phyloP scores from a whole-genome alignment of 1,140 invertebrate species.

The Danaus plexippus region DNA sequence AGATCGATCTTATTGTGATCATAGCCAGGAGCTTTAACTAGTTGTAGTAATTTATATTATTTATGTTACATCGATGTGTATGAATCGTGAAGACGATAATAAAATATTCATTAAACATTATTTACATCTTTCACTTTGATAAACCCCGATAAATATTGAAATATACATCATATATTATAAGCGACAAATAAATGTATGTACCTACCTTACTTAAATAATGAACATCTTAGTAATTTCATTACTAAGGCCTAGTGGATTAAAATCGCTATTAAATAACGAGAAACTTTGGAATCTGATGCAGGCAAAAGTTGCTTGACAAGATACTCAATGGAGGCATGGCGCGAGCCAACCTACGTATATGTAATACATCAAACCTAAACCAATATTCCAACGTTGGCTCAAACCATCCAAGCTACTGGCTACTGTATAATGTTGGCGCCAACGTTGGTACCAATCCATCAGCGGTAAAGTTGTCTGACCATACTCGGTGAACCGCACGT shows the following conservation, averaged over 20 bases:
- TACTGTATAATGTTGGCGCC: no score
- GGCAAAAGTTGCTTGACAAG: conserved; percentile 52
- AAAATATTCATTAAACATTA: conserved; percentile 36
- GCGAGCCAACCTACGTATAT: conserved; percentile 25
- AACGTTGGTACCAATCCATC: no score
- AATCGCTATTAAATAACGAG: conserved; percentile 22
- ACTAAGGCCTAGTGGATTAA: conserved; percentile 14
- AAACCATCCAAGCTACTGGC: conserved; percentile 1
- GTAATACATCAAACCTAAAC: conserved; percentile 7
- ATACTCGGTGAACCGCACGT: no score
- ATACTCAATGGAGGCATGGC: conserved; percentile 27
- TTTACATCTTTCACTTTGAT: conserved; percentile 40
- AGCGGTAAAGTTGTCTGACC: no score
- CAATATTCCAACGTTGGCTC: conserved; percentile 9
- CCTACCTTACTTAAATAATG: conserved; percentile 11
- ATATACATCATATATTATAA: neutral
- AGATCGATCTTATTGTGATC: conserved; percentile 52
- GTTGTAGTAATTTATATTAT: conserved; percentile 46
- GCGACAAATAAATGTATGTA: neutral
- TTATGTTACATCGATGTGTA: conserved; percentile 14
- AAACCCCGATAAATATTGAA: conserved; percentile 16
- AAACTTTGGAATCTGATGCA: conserved; percentile 29
- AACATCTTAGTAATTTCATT: conserved; percentile 19
- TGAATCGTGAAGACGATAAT: conserved; percentile 28
- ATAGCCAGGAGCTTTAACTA: conserved; percentile 62